Conservation (phyloP, 2,888 invertebrate species). For the Parthenolecanium corni region DNA sequence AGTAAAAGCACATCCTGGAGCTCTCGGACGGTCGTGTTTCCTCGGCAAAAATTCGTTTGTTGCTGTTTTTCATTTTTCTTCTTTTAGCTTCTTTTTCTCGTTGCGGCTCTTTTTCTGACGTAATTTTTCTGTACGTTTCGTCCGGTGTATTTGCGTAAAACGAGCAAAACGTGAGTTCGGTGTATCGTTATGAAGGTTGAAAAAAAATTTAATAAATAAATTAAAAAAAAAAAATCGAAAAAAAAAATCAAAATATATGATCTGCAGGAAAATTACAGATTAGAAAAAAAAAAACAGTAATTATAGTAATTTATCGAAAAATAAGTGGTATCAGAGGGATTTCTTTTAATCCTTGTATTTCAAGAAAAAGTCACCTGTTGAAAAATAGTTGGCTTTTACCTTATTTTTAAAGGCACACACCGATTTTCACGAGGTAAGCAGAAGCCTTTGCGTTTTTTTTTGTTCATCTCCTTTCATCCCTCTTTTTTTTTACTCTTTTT, state of each 20-base stretch:
- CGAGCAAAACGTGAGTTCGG: slow-evolving; percentile 7
- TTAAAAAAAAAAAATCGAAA: no score
- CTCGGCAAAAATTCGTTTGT: slow-evolving; percentile 6
- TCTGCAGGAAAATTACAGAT: no score
- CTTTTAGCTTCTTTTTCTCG: no score
- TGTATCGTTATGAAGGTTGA: no score
- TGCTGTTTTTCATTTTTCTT: no score
- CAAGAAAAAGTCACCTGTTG: slow-evolving; percentile 13
- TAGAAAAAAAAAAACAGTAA: no score
- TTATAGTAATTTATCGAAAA: no score
- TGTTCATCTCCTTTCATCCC: neutral
- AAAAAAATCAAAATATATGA: no score
- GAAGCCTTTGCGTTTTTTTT: no score
- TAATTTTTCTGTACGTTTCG: slow-evolving; percentile 1
- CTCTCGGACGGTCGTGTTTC: slow-evolving; percentile 5
- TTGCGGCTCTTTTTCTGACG: no score
- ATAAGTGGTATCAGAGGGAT: no score
- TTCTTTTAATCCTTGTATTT: neutral
- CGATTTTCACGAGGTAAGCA: neutral
- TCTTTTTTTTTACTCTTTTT: neutral
- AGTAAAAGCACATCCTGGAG: slow-evolving; percentile 20
- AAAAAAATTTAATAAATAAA: no score
- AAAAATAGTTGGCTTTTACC: slow-evolving; percentile 9
- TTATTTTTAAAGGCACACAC: slow-evolving; percentile 1
- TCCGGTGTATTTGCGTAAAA: slow-evolving; percentile 2